These are phyloP conservation scores for Lordiphosa fenestrarum DNA, from an alignment of 2,888 invertebrate species.

Conservation along the genomic window DNA sequence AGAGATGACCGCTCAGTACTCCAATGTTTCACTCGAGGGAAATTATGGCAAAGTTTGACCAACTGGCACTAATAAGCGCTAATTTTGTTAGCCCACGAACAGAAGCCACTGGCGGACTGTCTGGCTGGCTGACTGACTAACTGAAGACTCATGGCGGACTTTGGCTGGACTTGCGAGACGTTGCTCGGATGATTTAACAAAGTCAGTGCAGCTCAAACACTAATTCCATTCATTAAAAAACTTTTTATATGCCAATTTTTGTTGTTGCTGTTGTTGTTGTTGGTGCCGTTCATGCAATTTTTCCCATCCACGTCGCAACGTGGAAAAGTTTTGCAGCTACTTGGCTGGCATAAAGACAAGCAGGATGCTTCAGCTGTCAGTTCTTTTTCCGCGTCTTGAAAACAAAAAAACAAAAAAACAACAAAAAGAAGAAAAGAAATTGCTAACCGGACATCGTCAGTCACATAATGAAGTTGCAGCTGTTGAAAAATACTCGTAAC, in stretches of 20 bases:
- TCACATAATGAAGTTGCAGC: constrained; percentile 73
- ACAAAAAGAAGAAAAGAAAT: constrained; percentile 52
- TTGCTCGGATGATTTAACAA: constrained; percentile 63
- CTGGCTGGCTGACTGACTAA: constrained; percentile 16
- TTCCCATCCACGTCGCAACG: constrained; percentile 19
- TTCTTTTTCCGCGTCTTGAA: constrained; percentile 16
- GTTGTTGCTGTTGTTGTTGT: constrained; percentile 9
- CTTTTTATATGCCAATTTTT: constrained; percentile 73
- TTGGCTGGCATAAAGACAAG: constrained; percentile 43
- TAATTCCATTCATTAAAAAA: constrained; percentile 74
- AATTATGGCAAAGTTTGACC: constrained; percentile 58
- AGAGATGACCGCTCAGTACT: constrained; percentile 46
- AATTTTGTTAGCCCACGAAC: constrained; percentile 59
- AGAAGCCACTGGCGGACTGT: constrained; percentile 18
- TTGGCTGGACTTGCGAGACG: constrained; percentile 39
- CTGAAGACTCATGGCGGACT: constrained; percentile 18
- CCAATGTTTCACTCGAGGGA: constrained; percentile 42
- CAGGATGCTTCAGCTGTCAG: constrained; percentile 16
- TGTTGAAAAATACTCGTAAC: constrained; percentile 61
- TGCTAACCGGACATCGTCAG: constrained; percentile 66
- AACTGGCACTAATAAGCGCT: constrained; percentile 72
- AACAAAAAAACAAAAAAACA: constrained; percentile 33
- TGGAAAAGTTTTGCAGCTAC: constrained; percentile 39
- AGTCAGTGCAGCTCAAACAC: constrained; percentile 67
- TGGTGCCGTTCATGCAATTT: constrained; percentile 21